Conservation (phyloP, 2,113 vertebrate species). For the Sturnus vulgaris region DNA sequence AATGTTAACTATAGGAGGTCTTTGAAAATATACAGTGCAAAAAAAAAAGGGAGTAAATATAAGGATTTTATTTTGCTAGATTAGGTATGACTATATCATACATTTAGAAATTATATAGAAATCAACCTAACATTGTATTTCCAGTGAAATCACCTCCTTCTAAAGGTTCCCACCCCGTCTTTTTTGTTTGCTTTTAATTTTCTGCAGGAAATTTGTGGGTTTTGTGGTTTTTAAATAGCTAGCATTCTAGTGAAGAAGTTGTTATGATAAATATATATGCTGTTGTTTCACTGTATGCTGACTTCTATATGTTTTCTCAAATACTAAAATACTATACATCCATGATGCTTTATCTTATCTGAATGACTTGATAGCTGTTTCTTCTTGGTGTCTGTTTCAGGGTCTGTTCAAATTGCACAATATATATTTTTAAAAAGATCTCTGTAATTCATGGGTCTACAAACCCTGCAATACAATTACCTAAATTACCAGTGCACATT, state of each 20-base stretch:
- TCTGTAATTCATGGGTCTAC: conserved; percentile 74
- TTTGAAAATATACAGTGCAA: conserved; percentile 67
- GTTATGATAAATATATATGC: background rate
- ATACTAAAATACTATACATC: background rate
- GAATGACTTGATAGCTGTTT: conserved; percentile 59
- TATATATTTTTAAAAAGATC: conserved; percentile 71
- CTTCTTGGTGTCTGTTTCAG: conserved; percentile 73
- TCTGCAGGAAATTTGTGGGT: background rate
- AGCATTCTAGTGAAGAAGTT: background rate
- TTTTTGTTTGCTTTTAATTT: background rate
- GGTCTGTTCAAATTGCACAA: conserved; percentile 80
- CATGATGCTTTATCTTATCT: conserved; percentile 36
- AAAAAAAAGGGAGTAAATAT: conserved; percentile 25
- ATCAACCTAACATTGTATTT: conserved; percentile 29
- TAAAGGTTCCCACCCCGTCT: background rate
- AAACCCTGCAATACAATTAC: conserved; percentile 79
- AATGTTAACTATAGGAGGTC: conserved; percentile 79
- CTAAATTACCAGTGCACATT: conserved; percentile 75
- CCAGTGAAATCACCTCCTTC: background rate
- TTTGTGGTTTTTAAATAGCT: background rate
- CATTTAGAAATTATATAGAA: conserved; percentile 39
- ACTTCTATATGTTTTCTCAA: background rate
- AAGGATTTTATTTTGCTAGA: conserved; percentile 3
- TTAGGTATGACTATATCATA: conserved; percentile 29
- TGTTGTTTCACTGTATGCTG: background rate